Conservation (phyloP, 1,140 invertebrate genomes). For the Campodea augens region DNA sequence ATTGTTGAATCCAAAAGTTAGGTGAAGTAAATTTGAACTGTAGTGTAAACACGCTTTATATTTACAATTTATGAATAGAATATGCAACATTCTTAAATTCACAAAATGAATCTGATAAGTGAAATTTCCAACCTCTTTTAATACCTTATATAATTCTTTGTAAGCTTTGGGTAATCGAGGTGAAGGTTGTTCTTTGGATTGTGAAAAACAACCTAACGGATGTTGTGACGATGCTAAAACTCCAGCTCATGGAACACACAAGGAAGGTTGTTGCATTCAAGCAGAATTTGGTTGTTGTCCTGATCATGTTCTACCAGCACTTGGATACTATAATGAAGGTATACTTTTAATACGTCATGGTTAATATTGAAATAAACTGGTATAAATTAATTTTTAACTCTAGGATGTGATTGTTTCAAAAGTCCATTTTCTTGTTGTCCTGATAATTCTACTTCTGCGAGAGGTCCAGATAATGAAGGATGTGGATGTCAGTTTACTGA, state of each 20-base stretch:
- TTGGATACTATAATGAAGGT: constrained; percentile 59
- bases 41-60: too few species aligned
- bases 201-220: constrained; percentile 51
- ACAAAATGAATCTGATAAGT: too few species aligned
- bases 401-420: constrained; percentile 67
- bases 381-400: too few species aligned
- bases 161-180: constrained; percentile 1
- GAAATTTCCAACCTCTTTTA: too few species aligned
- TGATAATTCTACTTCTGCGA: constrained; percentile 63
- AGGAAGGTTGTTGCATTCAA: constrained; percentile 63
- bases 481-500: constrained; percentile 62
- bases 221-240: constrained; percentile 75
- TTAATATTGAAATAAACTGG: too few species aligned
- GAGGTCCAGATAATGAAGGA: constrained; percentile 42
- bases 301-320: constrained; percentile 65
- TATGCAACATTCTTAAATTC: too few species aligned
- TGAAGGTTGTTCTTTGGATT: constrained; percentile 29
- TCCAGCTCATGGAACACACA: constrained; percentile 59
- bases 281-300: constrained; percentile 65
- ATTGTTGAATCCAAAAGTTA: too few species aligned
- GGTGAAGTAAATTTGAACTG: too few species aligned
- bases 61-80: too few species aligned
- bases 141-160: too few species aligned
- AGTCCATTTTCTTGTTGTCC: constrained; percentile 85
- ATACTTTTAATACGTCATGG: too few species aligned